These are phyloP conservation scores for Eulemur rufifrons DNA, from an alignment of 2,113 vertebrate genomes.

Conservation along the genomic window DNA sequence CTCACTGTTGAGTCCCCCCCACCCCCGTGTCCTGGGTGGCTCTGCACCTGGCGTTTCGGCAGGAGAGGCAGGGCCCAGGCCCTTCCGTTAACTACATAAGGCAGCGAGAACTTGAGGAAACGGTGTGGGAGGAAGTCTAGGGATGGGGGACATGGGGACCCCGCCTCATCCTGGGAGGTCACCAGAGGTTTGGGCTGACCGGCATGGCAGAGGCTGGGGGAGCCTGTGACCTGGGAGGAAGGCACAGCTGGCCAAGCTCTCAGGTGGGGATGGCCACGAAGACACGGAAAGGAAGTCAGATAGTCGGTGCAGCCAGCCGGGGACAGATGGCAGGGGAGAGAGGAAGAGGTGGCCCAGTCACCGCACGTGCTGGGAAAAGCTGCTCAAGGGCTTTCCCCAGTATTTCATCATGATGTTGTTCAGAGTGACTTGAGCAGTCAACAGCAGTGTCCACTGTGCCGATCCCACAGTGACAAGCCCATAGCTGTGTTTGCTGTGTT, in stretches of 20 bases:
- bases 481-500: accelerated
- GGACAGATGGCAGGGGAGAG: not conserved
- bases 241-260: not conserved
- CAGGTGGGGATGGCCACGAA: not conserved
- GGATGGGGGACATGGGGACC: accelerated
- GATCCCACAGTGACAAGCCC: not conserved
- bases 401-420: accelerated
- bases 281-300: accelerated
- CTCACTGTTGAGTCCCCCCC: accelerated
- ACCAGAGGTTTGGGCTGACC: too few species aligned
- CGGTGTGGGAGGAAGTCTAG: not conserved
- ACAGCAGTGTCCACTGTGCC: not conserved
- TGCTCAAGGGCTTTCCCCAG: accelerated
- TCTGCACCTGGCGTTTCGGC: not conserved
- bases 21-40: accelerated
- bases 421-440: not conserved
- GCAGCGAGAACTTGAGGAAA: accelerated
- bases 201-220: not conserved
- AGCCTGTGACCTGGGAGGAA: accelerated
- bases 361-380: accelerated
- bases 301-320: accelerated
- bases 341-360: not conserved
- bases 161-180: not conserved
- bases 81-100: accelerated
- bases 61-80: accelerated